A percentile compares a stretch with the other conserved stretches of the same genome.
Evolutionary conservation across 2,113 vertebrate genomes (phyloP).

Genomic region (Albula goreensis): DNA sequence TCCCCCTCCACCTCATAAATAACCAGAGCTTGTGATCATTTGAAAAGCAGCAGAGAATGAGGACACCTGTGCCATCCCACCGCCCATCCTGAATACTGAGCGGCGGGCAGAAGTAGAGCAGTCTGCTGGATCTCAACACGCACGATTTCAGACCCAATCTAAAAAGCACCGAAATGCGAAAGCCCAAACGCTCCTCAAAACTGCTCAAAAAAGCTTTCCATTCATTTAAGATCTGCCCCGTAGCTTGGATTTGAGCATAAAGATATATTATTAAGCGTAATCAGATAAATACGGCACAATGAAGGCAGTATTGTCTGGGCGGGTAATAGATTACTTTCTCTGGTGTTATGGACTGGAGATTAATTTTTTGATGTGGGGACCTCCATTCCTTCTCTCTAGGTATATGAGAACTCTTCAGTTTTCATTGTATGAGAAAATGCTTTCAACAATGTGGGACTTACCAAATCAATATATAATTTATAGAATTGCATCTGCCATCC

Average conservation of each 20-base stretch:
- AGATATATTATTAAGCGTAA: too few relatives aligned
- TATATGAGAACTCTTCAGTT: background rate
- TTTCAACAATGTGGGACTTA: background rate
- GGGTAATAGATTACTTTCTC: background rate
- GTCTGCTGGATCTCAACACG: background rate
- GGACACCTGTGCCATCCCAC: background rate
- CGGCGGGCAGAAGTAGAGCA: background rate
- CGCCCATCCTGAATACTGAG: background rate
- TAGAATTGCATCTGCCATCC: too few relatives aligned
- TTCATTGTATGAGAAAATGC: background rate
- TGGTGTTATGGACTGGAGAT: background rate
- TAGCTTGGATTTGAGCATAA: background rate
- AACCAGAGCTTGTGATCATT: background rate
- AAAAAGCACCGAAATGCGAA: too few relatives aligned
- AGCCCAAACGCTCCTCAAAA: too few relatives aligned
- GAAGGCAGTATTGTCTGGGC: too few relatives aligned
- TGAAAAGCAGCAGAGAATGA: background rate
- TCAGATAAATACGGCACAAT: too few relatives aligned
- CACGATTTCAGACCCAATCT: too few relatives aligned
- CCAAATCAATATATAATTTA: background rate
- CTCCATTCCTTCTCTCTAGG: too few relatives aligned
- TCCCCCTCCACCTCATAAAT: background rate
- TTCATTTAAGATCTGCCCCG: background rate
- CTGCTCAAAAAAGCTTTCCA: too few relatives aligned
- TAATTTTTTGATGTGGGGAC: too few relatives aligned